Percentiles rank a stretch among this genome's conserved stretches.
phyloP scores from a whole-genome alignment of 1,140 invertebrate genomes.

The Chrysopa pallens region DNA sequence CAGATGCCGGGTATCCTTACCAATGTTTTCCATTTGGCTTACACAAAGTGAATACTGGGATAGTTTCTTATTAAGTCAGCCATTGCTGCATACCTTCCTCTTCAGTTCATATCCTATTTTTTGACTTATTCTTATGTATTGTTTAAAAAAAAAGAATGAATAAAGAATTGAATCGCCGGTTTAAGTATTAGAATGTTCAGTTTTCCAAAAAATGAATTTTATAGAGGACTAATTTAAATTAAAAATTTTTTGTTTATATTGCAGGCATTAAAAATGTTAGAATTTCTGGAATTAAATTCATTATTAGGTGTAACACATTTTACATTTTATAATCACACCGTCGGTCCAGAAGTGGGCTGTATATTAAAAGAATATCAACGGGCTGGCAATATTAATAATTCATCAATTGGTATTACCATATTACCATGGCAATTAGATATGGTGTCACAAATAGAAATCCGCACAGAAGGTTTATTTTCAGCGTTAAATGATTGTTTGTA shows the following conservation, averaged over 20 bases:
- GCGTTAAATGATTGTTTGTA: slow-evolving; percentile 89
- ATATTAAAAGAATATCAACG: slow-evolving; percentile 52
- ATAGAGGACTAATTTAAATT: no score
- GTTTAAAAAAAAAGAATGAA: no score
- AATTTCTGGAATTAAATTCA: slow-evolving; percentile 81
- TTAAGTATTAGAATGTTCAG: no score
- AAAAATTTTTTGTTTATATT: slow-evolving; percentile 12
- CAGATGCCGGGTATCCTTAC: no score
- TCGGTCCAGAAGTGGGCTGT: slow-evolving; percentile 58
- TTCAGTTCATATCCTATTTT: no score
- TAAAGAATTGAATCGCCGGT: no score
- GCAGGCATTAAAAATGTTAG: slow-evolving; percentile 62
- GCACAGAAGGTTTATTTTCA: slow-evolving; percentile 81
- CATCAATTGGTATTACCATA: slow-evolving; percentile 39
- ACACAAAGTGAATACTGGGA: no score
- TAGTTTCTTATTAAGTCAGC: no score
- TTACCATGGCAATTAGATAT: slow-evolving; percentile 83
- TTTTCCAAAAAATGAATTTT: no score
- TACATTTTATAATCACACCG: slow-evolving; percentile 83
- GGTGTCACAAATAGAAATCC: slow-evolving; percentile 74
- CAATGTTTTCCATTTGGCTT: no score
- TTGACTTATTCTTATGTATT: no score
- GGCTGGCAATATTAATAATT: slow-evolving; percentile 26
- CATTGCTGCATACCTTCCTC: no score
- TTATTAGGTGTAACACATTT: slow-evolving; percentile 76